Evolutionary conservation across 2,797 vertebrate genomes (phyloP).

Genomic region (Pseudochirops corinnae): DNA sequence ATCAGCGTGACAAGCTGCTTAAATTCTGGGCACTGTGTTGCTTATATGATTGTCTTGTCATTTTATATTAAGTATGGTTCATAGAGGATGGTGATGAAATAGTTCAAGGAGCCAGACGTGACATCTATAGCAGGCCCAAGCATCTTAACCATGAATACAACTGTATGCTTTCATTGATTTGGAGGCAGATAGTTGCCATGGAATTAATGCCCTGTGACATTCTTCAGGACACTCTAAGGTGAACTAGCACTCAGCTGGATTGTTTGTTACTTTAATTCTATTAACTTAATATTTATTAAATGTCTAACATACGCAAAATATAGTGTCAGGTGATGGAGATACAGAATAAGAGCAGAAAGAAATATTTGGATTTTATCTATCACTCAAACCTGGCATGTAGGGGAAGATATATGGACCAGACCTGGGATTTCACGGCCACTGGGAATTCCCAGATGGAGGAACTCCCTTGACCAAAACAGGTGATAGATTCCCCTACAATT

Average conservation of each 20-base stretch:
- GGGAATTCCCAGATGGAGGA: neutral
- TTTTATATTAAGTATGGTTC: constrained; percentile 1
- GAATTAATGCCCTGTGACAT: neutral
- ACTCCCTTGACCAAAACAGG: neutral
- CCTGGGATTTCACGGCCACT: neutral
- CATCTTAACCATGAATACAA: neutral
- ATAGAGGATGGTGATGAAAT: neutral
- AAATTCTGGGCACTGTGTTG: neutral
- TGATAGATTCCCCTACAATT: neutral
- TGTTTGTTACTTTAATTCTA: neutral
- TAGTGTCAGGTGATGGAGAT: neutral
- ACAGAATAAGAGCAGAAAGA: neutral
- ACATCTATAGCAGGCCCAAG: neutral
- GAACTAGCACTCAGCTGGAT: neutral
- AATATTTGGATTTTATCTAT: neutral
- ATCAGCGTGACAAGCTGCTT: neutral
- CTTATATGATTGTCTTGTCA: neutral
- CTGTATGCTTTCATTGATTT: neutral
- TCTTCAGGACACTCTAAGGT: neutral
- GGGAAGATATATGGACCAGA: neutral
- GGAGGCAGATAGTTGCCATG: neutral
- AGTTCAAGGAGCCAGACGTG: neutral
- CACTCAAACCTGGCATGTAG: neutral
- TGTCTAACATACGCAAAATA: neutral
- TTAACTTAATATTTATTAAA: neutral